Conservation (phyloP, 2,113 vertebrate genomes). For the Smithornis capensis region DNA sequence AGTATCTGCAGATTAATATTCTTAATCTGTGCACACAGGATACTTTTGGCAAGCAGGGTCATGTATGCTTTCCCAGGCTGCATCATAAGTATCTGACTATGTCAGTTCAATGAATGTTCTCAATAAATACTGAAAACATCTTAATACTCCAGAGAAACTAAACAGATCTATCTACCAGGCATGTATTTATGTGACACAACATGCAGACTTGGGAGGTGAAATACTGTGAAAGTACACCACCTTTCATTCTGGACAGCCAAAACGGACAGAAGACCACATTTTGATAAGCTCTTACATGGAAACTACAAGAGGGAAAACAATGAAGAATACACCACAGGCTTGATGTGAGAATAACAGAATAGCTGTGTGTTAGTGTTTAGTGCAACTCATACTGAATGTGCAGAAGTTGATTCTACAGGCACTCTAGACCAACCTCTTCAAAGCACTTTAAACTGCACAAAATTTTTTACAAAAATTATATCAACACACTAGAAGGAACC, state of each 20-base stretch:
- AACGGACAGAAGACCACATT: background rate
- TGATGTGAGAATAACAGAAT: background rate
- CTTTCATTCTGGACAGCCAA: background rate
- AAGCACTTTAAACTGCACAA: background rate
- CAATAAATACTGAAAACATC: background rate
- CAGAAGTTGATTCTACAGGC: background rate
- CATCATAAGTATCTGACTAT: background rate
- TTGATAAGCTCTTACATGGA: background rate
- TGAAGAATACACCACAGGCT: background rate
- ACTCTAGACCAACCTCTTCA: background rate
- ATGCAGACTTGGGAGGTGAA: background rate
- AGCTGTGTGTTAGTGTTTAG: background rate
- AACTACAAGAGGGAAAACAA: background rate
- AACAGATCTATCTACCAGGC: background rate
- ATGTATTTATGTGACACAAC: background rate
- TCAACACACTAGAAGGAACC: background rate
- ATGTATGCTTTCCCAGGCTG: background rate
- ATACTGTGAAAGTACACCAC: background rate
- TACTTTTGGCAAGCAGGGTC: background rate
- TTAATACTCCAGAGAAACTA: background rate
- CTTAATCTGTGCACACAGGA: background rate
- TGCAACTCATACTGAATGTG: background rate
- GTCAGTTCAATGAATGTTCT: background rate
- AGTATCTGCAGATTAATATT: background rate
- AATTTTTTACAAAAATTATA: background rate